Percentiles rank a stretch among this genome's conserved stretches.
Evolutionary conservation across 2,888 invertebrate species (phyloP).

Genomic region (Chrysolina oricalcia): DNA sequence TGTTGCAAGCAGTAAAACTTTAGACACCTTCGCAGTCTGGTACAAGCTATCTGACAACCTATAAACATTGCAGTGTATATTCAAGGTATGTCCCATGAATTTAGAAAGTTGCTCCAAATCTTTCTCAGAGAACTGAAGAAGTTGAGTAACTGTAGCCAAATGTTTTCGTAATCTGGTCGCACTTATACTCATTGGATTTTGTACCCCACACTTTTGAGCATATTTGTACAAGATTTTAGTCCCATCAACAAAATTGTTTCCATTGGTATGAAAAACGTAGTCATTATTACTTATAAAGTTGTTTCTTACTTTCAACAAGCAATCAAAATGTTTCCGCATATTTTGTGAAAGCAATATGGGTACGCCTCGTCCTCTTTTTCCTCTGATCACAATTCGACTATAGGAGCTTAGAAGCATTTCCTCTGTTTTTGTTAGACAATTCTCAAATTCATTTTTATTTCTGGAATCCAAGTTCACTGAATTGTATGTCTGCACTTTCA

Average conservation of each 20-base stretch:
- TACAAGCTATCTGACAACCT: conserved; percentile 47
- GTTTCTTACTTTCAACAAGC: conserved; percentile 38
- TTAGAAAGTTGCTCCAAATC: conserved; percentile 48
- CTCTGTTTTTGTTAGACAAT: conserved; percentile 48
- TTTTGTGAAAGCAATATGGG: conserved; percentile 44
- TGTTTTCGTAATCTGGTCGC: conserved; percentile 52
- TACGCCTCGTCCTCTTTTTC: conserved; percentile 47
- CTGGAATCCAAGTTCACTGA: no score
- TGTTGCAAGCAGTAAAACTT: conserved; percentile 39
- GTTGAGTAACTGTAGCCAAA: conserved; percentile 45
- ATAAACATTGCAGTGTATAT: conserved; percentile 45
- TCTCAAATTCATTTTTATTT: no score
- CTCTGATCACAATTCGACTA: conserved; percentile 39
- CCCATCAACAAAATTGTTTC: conserved; percentile 45
- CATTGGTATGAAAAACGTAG: conserved; percentile 38
- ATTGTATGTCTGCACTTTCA: conserved; percentile 44
- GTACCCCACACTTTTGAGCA: conserved; percentile 22
- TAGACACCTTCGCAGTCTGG: conserved; percentile 51
- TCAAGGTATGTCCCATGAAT: conserved; percentile 51
- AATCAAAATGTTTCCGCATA: conserved; percentile 50
- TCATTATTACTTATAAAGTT: conserved; percentile 40
- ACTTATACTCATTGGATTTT: conserved; percentile 28
- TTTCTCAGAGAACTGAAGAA: conserved; percentile 44
- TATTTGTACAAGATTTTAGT: conserved; percentile 51
- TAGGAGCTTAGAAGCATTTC: conserved; percentile 45